phyloP scores from a whole-genome alignment of 2,113 vertebrate species.

The Setophaga kirtlandii region DNA sequence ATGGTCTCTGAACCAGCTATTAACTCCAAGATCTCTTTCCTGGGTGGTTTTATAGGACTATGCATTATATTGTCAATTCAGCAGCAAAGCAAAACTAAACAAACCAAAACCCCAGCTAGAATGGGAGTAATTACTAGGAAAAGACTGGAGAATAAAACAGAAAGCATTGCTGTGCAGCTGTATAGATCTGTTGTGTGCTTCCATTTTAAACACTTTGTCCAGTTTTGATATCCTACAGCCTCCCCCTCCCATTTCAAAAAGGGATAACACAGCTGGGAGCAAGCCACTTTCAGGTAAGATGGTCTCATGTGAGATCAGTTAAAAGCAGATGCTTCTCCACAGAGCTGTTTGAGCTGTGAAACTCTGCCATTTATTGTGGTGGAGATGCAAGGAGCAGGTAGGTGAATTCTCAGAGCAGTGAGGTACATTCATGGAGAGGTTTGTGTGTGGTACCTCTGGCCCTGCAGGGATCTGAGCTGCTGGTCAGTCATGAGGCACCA shows the following conservation, averaged over 20 bases:
- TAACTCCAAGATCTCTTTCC: slow-evolving; percentile 49
- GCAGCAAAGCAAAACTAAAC: slow-evolving; percentile 31
- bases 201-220: neutral
- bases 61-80: slow-evolving; percentile 45
- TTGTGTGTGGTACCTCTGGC: neutral
- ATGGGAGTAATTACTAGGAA: neutral
- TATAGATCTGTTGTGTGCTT: neutral
- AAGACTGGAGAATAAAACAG: neutral
- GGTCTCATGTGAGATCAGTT: neutral
- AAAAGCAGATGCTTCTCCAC: neutral
- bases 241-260: neutral
- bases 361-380: rapidly evolving
- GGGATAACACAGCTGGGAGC: neutral
- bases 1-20: slow-evolving; percentile 40
- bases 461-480: neutral
- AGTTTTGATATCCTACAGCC: neutral
- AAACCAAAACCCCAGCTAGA: neutral
- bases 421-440: neutral
- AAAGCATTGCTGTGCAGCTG: neutral
- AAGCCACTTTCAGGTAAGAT: neutral
- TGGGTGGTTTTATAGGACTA: slow-evolving; percentile 46
- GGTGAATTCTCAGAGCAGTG: neutral
- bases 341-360: neutral
- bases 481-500: neutral
- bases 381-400: neutral